Conservation (phyloP, 2,113 vertebrate species). For the Cisticola juncidis region DNA sequence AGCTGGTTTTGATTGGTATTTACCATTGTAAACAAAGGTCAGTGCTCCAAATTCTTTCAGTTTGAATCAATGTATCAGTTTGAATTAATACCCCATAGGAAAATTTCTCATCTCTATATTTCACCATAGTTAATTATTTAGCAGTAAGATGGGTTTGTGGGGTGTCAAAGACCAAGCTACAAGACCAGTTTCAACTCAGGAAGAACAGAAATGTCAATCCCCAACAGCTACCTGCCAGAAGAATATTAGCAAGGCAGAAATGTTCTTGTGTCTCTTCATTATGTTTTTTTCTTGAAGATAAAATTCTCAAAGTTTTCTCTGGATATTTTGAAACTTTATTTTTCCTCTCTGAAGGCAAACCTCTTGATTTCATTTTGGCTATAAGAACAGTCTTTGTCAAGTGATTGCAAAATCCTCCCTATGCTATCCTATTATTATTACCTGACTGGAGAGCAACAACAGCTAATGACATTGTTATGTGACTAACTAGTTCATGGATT, state of each 20-base stretch:
- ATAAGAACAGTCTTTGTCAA: neutral
- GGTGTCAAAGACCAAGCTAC: neutral
- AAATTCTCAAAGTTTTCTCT: neutral
- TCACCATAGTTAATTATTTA: neutral
- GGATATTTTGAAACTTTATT: neutral
- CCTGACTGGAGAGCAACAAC: neutral
- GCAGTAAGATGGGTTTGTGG: neutral
- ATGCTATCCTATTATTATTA: neutral
- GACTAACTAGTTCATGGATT: neutral
- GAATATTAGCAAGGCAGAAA: neutral
- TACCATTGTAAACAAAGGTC: fast-evolving
- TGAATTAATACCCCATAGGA: neutral
- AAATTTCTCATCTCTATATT: neutral
- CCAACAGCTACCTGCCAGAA: neutral
- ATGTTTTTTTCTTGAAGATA: neutral
- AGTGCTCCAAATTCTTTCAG: neutral
- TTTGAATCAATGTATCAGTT: neutral
- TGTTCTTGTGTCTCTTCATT: neutral
- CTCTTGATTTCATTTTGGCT: neutral
- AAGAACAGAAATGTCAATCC: neutral
- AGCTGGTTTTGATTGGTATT: neutral
- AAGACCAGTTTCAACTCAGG: neutral
- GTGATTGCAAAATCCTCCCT: neutral
- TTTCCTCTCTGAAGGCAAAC: neutral
- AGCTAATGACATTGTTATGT: neutral